Conservation (phyloP, 2,797 vertebrate genomes). For the Rachycentron canadum region DNA sequence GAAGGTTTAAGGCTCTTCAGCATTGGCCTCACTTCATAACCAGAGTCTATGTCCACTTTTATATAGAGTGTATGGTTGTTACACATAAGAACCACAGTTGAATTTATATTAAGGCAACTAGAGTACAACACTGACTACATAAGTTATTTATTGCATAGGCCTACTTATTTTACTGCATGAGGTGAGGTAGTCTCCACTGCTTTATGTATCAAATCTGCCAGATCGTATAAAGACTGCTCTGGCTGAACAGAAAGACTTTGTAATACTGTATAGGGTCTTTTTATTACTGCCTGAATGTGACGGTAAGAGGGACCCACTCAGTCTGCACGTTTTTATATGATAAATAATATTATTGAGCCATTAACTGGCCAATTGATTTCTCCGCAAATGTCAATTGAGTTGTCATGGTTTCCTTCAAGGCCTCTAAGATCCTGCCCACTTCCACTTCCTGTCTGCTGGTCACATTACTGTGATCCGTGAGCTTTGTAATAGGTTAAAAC, state of each 20-base stretch:
- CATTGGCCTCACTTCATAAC: too few relatives aligned
- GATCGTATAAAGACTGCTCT: neutral
- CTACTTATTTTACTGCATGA: neutral
- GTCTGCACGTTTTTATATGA: neutral
- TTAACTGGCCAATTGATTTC: neutral
- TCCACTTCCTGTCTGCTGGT: conserved; percentile 5
- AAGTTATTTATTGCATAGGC: neutral
- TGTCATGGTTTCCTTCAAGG: neutral
- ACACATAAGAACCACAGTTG: neutral
- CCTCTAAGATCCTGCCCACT: neutral
- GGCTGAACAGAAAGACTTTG: neutral
- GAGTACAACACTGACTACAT: neutral
- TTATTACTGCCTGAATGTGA: neutral
- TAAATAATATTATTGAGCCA: neutral
- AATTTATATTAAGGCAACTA: neutral
- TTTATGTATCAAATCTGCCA: neutral
- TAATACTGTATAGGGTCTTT: neutral
- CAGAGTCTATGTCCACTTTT: too few relatives aligned
- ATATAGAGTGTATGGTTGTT: neutral
- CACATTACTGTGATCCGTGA: conserved; percentile 1
- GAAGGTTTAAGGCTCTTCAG: too few relatives aligned
- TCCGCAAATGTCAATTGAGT: neutral
- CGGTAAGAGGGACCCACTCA: neutral
- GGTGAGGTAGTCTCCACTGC: neutral
- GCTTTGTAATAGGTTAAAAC: neutral